A percentile compares a stretch with the other conserved stretches of the same genome.
Evolutionary conservation across 2,113 vertebrate genomes (phyloP).

Genomic region (Melanostigma gelatinosum): DNA sequence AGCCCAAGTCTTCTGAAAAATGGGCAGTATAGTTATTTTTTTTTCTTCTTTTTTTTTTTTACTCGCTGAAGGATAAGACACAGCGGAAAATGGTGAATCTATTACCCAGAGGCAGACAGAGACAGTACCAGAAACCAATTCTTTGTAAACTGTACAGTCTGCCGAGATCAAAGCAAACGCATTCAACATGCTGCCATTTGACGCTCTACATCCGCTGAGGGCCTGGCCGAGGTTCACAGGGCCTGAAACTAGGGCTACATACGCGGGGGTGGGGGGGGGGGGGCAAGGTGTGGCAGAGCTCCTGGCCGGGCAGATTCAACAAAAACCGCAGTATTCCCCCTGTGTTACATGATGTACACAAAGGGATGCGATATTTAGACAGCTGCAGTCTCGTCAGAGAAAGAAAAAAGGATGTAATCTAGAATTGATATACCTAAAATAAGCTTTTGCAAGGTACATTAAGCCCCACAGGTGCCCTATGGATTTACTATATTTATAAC

Average conservation of each 20-base stretch:
- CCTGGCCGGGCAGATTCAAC: constrained; percentile 46
- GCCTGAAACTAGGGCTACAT: constrained; percentile 35
- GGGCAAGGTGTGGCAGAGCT: constrained; percentile 57
- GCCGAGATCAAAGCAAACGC: constrained; percentile 71
- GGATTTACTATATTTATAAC: constrained; percentile 17
- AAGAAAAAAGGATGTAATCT: constrained; percentile 10
- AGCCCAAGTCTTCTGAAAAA: constrained; percentile 35
- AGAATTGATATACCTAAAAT: constrained; percentile 15
- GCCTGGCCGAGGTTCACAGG: constrained; percentile 73
- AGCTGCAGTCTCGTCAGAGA: constrained; percentile 13
- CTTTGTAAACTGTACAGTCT: constrained; percentile 67
- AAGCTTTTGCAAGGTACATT: constrained; percentile 29
- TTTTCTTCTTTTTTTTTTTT: neutral
- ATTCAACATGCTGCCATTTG: constrained; percentile 73
- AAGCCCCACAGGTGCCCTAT: neutral
- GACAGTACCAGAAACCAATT: constrained; percentile 59
- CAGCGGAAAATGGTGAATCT: constrained; percentile 54
- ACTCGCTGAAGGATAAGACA: constrained; percentile 52
- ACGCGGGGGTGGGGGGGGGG: neutral
- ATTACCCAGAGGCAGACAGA: constrained; percentile 55
- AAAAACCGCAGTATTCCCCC: constrained; percentile 16
- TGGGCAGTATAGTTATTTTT: constrained; percentile 3
- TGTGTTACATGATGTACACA: constrained; percentile 31
- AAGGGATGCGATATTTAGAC: constrained; percentile 22
- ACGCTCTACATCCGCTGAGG: constrained; percentile 56